Conservation (phyloP, 1,140 invertebrate genomes). For the Drosophila subpulchrella region DNA sequence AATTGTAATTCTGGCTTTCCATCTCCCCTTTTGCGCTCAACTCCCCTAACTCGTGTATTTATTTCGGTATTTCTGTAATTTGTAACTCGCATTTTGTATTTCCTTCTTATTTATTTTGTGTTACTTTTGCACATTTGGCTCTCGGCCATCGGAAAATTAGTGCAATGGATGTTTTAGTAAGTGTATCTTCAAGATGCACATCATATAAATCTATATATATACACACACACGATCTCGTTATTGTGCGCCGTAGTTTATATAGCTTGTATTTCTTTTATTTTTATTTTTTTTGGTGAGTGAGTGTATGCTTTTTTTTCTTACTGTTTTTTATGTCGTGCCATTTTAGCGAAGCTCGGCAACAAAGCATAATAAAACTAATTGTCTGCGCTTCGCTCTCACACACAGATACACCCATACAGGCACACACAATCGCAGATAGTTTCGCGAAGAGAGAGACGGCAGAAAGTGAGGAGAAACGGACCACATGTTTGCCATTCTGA, state of each 20-base stretch:
- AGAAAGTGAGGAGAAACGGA: constrained; percentile 23
- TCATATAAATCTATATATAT: constrained; percentile 46
- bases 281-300: constrained; percentile 21
- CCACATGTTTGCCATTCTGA: constrained; percentile 77
- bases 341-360: constrained; percentile 82
- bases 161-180: constrained; percentile 43
- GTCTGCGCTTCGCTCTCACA: constrained; percentile 80
- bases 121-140: constrained; percentile 58
- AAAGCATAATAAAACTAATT: constrained; percentile 84
- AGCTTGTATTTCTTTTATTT: constrained; percentile 31
- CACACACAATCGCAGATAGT: constrained; percentile 32
- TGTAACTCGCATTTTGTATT: constrained; percentile 1
- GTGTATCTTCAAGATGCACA: constrained; percentile 73
- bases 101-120: constrained; percentile 34
- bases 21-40: background rate
- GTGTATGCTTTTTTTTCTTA: constrained; percentile 49
- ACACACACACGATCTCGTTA: constrained; percentile 42
- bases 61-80: constrained; percentile 15
- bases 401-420: constrained; percentile 46
- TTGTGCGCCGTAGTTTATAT: constrained; percentile 59
- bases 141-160: constrained; percentile 61
- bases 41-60: constrained; percentile 6
- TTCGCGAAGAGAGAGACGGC: constrained; percentile 26
- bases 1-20: constrained; percentile 42
- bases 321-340: constrained; percentile 80